Evolutionary conservation across 2,888 invertebrate genomes (phyloP), one percentile per base, ranked within the genome.

Genomic region (Agriopis aurantiaria): DNA sequence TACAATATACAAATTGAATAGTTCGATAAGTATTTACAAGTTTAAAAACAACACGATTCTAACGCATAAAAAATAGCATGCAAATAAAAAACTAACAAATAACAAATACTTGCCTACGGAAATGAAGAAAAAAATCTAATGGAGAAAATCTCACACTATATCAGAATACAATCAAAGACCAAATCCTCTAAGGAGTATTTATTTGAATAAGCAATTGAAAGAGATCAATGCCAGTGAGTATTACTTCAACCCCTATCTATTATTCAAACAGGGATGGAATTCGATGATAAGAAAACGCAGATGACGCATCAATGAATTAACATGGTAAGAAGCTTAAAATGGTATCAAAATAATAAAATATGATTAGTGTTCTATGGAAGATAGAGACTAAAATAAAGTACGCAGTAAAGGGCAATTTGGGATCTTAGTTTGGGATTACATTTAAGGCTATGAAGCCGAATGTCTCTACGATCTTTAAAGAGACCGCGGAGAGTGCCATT

Each of bases 221-320:
- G 53, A 62, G 69, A 65, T 69, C 65, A 69, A 48, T 65, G 58
- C 14, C 62, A 53, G n/a, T 48, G 62, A 65, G 53, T 11, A 60
- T 69, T 33, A 56, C 60, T 52, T 57, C 45, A 45, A 11, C 46
- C 63, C 68, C 63, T 68, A 59, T 69, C 60, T 51, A 17, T 45
- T 61, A 33, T 62, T n/a, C 40, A 59, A 43, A 64, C 48, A 63
- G 58, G 70, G 66, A 66, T 71, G 70, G 66, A 60, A 55, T 45
- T 10, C 33, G 41, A 59, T 33, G 70, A 71, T 71, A 71, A 63
- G 58, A 59, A 63, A 52, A 69, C 55, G 23, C 49, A 65, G 12
- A 69, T 43, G 17, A 61, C n/a, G 17, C 12, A 11, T 58, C 46
- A 58, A 33, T n/a, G 23, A 58, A 58, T 48, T 57, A 43, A 43